Evolutionary conservation across 2,113 vertebrate genomes (phyloP).

Genomic region (Lanius ludovicianus): DNA sequence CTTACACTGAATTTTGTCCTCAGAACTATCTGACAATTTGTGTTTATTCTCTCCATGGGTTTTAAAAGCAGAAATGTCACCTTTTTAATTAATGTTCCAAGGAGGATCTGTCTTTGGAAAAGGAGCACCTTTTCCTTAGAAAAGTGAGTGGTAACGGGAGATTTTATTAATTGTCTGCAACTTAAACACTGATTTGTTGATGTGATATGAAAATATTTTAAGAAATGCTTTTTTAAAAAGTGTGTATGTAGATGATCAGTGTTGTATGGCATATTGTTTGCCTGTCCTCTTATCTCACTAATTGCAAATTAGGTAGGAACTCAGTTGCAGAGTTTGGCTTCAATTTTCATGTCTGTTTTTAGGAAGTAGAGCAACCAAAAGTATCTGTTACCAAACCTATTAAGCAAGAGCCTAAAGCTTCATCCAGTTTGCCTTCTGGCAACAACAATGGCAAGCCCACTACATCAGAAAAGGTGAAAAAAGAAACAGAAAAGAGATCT

Average conservation of each 20-base stretch:
- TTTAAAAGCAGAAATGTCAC: neutral
- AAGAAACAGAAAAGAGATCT: constrained; percentile 91
- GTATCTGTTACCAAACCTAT: constrained; percentile 82
- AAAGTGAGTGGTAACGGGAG: neutral
- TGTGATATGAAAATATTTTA: neutral
- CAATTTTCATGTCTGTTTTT: neutral
- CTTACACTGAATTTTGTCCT: neutral
- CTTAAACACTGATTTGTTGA: neutral
- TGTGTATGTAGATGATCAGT: neutral
- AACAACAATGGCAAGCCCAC: constrained; percentile 85
- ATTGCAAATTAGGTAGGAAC: neutral
- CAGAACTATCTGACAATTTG: neutral
- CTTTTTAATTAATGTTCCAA: neutral
- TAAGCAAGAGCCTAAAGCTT: constrained; percentile 89
- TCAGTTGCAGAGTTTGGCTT: neutral
- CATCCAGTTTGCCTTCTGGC: constrained; percentile 79
- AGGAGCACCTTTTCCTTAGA: neutral
- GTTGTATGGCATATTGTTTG: neutral
- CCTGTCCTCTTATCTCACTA: neutral
- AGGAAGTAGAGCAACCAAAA: constrained; percentile 91
- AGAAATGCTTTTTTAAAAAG: neutral
- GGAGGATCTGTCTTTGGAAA: neutral
- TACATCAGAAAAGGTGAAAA: constrained; percentile 89
- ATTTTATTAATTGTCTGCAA: neutral
- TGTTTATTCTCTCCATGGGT: neutral